phyloP scores from a whole-genome alignment of 2,797 vertebrate genomes.

The Anas bernieri region DNA sequence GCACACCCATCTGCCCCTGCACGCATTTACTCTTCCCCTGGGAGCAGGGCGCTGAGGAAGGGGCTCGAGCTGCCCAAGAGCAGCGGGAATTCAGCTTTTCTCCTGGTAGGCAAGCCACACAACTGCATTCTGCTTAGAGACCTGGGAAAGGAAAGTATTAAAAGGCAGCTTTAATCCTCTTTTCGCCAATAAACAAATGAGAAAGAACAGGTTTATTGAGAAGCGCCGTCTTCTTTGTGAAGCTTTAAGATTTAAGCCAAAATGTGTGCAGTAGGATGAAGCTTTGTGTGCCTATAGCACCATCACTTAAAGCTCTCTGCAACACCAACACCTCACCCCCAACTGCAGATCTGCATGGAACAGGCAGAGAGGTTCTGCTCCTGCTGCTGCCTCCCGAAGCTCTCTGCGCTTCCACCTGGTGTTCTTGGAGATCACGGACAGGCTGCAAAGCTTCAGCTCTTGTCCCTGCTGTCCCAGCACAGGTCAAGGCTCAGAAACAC shows the following conservation, averaged over 20 bases:
- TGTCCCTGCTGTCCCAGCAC: neutral
- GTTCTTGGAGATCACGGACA: neutral
- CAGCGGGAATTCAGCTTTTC: neutral
- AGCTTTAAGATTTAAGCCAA: neutral
- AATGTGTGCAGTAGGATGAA: neutral
- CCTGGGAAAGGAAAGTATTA: neutral
- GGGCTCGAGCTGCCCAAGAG: neutral
- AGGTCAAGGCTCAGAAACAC: neutral
- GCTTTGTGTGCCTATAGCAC: neutral
- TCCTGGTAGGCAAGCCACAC: neutral
- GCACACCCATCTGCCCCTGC: neutral
- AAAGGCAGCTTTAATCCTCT: neutral
- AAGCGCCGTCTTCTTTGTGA: neutral
- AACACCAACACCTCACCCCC: accelerated
- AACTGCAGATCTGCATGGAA: neutral
- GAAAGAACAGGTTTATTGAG: neutral
- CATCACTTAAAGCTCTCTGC: neutral
- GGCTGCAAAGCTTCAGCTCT: neutral
- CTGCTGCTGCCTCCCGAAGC: neutral
- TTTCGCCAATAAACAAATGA: neutral
- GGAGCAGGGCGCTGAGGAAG: neutral
- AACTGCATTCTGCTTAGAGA: neutral
- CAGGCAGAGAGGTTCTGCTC: accelerated
- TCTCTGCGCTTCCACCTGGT: neutral
- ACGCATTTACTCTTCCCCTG: accelerated